Conservation (phyloP, 1,140 invertebrate genomes). For the Latrodectus geometricus region DNA sequence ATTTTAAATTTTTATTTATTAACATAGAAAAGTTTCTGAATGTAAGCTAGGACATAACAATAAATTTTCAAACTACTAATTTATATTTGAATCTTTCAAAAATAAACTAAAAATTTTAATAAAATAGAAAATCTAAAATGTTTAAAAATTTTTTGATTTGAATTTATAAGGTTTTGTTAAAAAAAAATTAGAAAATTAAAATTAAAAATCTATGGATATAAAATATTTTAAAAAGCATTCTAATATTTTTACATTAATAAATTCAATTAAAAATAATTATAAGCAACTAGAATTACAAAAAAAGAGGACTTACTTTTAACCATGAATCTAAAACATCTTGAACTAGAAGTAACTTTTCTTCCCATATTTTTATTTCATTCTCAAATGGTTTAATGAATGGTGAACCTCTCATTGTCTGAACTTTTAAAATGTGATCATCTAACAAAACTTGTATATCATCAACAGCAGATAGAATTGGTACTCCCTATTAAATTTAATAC, state of each 20-base stretch:
- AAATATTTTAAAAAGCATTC: too few species aligned
- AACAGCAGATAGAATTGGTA: constrained; percentile 84
- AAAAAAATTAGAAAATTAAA: background rate
- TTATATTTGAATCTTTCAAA: too few species aligned
- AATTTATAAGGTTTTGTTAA: too few species aligned
- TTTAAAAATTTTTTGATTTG: too few species aligned
- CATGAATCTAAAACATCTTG: constrained; percentile 95
- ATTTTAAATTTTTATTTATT: too few species aligned
- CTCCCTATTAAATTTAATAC: constrained; percentile 72
- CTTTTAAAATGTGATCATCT: constrained; percentile 96
- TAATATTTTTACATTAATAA: too few species aligned
- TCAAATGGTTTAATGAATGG: constrained; percentile 94
- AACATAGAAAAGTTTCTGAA: too few species aligned
- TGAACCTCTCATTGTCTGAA: constrained; percentile 95
- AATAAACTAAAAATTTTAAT: too few species aligned
- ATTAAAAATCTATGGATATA: background rate
- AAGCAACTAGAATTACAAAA: background rate
- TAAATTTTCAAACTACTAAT: too few species aligned
- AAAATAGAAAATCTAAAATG: too few species aligned
- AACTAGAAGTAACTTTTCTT: constrained; percentile 88
- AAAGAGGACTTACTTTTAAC: constrained; percentile 67
- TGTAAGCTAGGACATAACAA: too few species aligned
- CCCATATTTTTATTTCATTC: constrained; percentile 88
- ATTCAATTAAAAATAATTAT: background rate
- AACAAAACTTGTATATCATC: constrained; percentile 93